Conservation (phyloP, 2,888 invertebrate genomes). For the Eupithecia vulgata region DNA sequence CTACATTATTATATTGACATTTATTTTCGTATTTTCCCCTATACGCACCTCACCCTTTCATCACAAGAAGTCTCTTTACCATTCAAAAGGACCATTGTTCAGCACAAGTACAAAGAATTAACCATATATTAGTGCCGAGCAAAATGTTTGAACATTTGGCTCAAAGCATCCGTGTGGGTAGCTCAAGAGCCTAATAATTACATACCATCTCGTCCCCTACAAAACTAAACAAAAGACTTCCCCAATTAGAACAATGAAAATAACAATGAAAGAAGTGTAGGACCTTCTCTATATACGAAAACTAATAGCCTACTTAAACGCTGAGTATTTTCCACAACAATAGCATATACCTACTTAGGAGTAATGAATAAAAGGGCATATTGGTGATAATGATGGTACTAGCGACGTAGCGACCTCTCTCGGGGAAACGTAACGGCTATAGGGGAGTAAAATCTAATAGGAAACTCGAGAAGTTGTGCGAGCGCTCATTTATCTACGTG, state of each 20-base stretch:
- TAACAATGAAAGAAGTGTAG: conserved; percentile 46
- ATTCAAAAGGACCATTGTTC: conserved; percentile 15
- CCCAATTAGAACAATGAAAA: conserved; percentile 48
- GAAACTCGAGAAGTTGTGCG: conserved; percentile 59
- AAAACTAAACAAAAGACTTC: conserved; percentile 45
- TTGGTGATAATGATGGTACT: conserved; percentile 72
- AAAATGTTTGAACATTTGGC: conserved; percentile 28
- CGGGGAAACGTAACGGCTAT: conserved; percentile 69
- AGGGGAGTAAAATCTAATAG: conserved; percentile 78
- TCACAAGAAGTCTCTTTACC: conserved; percentile 10
- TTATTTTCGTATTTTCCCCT: background rate
- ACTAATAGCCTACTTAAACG: conserved; percentile 65
- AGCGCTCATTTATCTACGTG: conserved; percentile 52
- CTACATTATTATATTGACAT: background rate
- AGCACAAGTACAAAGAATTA: conserved; percentile 13
- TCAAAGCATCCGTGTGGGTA: conserved; percentile 26
- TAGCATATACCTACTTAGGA: conserved; percentile 67
- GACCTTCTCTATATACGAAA: conserved; percentile 58
- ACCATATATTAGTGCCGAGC: conserved; percentile 19
- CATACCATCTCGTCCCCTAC: conserved; percentile 38
- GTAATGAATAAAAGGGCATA: conserved; percentile 72
- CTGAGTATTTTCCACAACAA: conserved; percentile 67
- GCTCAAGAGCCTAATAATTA: conserved; percentile 38
- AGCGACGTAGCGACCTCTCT: conserved; percentile 50
- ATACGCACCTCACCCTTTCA: conserved; percentile 1